Evolutionary conservation across 2,797 vertebrate genomes (phyloP), one percentile per base, ranked within the genome.

Genomic region (Acrocephalus scirpaceus): DNA sequence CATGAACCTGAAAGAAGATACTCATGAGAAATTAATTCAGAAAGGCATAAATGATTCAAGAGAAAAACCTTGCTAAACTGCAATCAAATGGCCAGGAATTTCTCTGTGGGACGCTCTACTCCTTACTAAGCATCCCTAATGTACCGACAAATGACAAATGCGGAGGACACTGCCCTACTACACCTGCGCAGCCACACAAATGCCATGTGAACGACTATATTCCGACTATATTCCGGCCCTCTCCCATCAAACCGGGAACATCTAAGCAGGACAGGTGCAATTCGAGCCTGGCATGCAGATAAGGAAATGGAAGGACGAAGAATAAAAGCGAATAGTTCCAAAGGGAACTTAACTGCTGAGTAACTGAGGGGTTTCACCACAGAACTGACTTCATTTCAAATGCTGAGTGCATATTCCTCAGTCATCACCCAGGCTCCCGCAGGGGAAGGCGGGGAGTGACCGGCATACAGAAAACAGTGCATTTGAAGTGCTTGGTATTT

Each of bases 1-100:
- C 45, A 30, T 8, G 79, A 88, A 86, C 21, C 67, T 12, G 6
- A 86, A 94, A 96, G 79, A 53, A 81, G 56, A 93, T 22, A 47
- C 79, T 95, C 91, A 93, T 88, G 76, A 96, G 95, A 96, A 94
- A 95, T 95, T 94, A 70, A 94, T 90, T 95, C 79, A 75, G 45
- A 95, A 84, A 76, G 53, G 45, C 73, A 96, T 95, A 93, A 97
- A 95, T 92, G 66, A 96, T 95, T 96, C 73, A 97, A 75, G 32
- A 93, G 40, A 73, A 93, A 90, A 75, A 51, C 23, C 53, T 40
- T 50, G 40, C 56, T 56, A 62, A 90, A 45, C 21, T 57, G 56
- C 88, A 88, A 64, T 54, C 32, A 66, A 40, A 60, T 13, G 20
- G 67, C 19, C 66, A 56, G 29, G 56, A 87, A 81, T 48, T 76